Percentiles rank a stretch among this genome's conserved stretches.
Conservation (phyloP, 2,888 invertebrate species). For the Disparrhopalites patrizii region DNA sequence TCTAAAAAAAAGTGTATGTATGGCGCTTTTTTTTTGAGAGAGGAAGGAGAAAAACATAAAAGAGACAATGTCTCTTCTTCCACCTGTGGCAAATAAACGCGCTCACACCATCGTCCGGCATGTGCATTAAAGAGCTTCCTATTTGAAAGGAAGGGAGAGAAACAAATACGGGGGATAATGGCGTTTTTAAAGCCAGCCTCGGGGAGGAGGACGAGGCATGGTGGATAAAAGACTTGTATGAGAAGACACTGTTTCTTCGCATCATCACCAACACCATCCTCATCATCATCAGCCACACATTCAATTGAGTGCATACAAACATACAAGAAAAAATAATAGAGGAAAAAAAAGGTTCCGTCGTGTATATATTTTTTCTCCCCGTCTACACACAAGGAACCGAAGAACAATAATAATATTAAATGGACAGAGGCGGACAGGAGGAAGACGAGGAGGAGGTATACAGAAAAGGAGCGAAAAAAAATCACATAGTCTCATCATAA, state of each 20-base stretch:
- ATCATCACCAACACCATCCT: not conserved
- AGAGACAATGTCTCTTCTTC: conserved; percentile 19
- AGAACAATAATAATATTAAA: no score
- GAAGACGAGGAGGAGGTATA: no score
- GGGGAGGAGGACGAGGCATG: not conserved
- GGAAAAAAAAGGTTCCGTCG: no score
- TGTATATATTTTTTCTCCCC: no score
- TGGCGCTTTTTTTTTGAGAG: not conserved
- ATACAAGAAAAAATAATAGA: no score
- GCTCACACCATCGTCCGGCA: conserved; percentile 2
- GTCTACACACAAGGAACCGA: no score
- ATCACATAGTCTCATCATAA: no score
- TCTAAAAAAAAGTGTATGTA: not conserved
- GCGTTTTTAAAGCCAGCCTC: not conserved
- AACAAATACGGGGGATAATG: conserved; percentile 9
- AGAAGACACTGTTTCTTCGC: not conserved
- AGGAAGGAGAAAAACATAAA: not conserved
- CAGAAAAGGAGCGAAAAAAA: no score
- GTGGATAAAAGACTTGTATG: not conserved
- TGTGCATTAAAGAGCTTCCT: not conserved
- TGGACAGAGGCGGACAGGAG: no score
- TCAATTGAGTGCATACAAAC: not conserved
- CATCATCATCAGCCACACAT: conserved; percentile 4
- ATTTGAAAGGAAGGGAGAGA: conserved; percentile 11
- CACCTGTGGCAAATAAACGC: conserved; percentile 14